Conservation (phyloP, 2,888 invertebrate species). For the Branchellion lobata region DNA sequence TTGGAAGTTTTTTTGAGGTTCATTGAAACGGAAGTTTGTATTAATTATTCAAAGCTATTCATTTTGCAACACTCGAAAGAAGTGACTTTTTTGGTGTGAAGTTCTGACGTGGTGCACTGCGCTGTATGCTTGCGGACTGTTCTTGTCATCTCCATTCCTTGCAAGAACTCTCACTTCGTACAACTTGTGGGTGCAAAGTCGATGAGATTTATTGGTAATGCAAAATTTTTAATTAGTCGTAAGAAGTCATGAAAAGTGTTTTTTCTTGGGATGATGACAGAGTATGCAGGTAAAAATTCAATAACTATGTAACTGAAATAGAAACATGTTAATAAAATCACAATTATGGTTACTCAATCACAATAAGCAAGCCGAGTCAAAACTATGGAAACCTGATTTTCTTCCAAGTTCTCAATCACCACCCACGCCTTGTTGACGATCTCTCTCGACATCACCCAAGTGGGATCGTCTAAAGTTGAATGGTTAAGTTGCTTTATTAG, state of each 20-base stretch:
- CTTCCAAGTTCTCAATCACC: constrained; percentile 49
- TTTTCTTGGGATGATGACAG: too few relatives aligned
- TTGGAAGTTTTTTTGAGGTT: not conserved
- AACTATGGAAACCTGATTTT: constrained; percentile 47
- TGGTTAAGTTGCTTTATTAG: not conserved
- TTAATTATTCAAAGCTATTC: too few relatives aligned
- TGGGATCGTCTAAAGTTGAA: constrained; percentile 19
- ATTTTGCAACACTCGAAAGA: too few relatives aligned
- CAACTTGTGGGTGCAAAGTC: too few relatives aligned
- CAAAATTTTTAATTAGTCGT: too few relatives aligned
- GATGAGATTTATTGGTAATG: too few relatives aligned
- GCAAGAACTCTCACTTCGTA: constrained; percentile 1
- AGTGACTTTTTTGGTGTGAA: not conserved
- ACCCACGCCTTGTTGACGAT: constrained; percentile 46
- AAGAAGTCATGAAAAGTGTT: too few relatives aligned
- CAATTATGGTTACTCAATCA: too few relatives aligned
- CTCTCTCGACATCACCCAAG: constrained; percentile 25
- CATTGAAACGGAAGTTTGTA: too few relatives aligned
- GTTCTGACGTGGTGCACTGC: constrained; percentile 9
- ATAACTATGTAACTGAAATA: not conserved
- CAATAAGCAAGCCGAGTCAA: too few relatives aligned
- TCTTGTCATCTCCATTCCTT: constrained; percentile 7
- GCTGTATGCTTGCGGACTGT: not conserved
- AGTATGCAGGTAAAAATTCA: too few relatives aligned
- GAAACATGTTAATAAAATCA: too few relatives aligned